Evolutionary conservation across 1,140 invertebrate species (phyloP), one percentile per base, ranked within the genome.

Genomic region (Triops cancriformis): DNA sequence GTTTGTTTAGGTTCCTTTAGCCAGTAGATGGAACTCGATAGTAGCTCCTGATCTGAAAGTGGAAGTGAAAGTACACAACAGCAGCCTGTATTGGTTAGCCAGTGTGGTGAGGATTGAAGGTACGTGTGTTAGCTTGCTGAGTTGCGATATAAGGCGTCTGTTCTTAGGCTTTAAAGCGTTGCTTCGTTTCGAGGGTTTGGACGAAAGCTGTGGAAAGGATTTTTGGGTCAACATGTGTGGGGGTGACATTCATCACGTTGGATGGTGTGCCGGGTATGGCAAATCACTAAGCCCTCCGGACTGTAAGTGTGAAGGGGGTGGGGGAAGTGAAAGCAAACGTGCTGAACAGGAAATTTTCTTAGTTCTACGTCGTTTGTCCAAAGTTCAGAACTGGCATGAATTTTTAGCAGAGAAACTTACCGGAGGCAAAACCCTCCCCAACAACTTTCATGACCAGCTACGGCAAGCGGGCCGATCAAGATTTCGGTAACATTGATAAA

Each of bases 171-270:
- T 97, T 82, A 94, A 94, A 87, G 94, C 94, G n/a, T 84, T 96
- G 74, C 85, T 98, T 80, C 88, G 96, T 76, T 98, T 96, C 85
- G 96, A 98, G 86, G 96, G 96, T 12, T 98, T 96, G 85, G 95
- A 93, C 1, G 89, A 89, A 81, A 94, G 97, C 85, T 85, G 88
- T 43, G 90, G 91, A 10, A 93, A 94, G 84, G 96, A 98, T 85
- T 98, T 98, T 85, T 98, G 96, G 96, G 91, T 98, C 0, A 97
- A 96, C 82, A 86, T 98, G 27, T 96, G 95, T 85, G 94, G 93
- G 73, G 92, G 94, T 77, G 91, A 94, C 82, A 93, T 98, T 28
- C 95, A 98, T 86, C 94, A 94, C 31, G 95, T 98, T 64, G 96
- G 96, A 23, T 98, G 96, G 96, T 98, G 96, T 87, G 96, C 96